A percentile compares a stretch with the other conserved stretches of the same genome.
phyloP scores from a whole-genome alignment of 2,113 vertebrate genomes.

The Crotalus viridis region DNA sequence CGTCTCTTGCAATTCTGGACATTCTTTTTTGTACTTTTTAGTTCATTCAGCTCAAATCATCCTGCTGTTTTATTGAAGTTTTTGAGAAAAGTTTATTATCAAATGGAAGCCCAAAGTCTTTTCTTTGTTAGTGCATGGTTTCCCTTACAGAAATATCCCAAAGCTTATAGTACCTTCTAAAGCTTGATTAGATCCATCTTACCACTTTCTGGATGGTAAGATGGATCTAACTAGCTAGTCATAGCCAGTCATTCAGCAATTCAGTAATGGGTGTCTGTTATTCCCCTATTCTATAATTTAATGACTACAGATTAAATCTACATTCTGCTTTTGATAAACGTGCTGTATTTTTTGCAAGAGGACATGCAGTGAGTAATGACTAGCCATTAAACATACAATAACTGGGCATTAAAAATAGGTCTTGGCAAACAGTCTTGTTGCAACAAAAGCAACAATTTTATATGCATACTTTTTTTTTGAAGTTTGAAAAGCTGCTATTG shows the following conservation, averaged over 20 bases:
- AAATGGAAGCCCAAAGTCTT: background rate
- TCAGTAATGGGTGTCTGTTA: background rate
- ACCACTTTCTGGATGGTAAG: background rate
- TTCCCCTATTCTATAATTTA: background rate
- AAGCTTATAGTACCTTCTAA: background rate
- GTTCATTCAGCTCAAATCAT: background rate
- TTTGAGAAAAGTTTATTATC: background rate
- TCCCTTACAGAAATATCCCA: background rate
- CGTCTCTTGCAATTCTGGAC: background rate
- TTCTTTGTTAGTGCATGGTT: background rate
- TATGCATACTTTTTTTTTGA: conserved; percentile 20
- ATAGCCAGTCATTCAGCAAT: background rate
- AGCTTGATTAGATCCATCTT: background rate
- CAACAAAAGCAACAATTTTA: conserved; percentile 29
- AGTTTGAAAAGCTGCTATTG: conserved; percentile 46
- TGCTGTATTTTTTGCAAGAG: background rate
- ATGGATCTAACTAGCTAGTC: background rate
- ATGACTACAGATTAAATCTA: background rate
- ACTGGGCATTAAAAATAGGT: background rate
- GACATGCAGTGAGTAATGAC: background rate
- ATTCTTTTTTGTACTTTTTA: background rate
- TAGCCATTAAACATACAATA: background rate
- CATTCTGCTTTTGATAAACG: background rate
- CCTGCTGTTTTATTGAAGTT: background rate
- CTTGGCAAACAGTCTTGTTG: background rate